Conservation (phyloP, 1,140 invertebrate species). For the Aricia agestis region DNA sequence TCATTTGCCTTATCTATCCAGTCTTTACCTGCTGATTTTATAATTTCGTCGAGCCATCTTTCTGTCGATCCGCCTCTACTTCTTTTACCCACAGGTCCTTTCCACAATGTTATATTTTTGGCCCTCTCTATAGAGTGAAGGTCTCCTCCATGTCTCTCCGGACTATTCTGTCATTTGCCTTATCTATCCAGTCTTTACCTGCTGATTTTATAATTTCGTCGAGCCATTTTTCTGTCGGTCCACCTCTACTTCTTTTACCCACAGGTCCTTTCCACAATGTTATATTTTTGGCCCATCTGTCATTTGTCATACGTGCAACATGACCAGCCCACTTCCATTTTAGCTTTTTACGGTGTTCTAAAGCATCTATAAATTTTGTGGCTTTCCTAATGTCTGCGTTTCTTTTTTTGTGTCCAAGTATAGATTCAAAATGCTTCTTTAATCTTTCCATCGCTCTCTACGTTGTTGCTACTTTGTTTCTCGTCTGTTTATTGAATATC, state of each 20-base stretch:
- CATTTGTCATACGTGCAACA: not conserved
- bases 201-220: conserved; percentile 18
- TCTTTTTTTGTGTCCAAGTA: not conserved
- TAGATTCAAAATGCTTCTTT: not conserved
- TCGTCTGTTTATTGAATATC: not conserved
- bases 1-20: too few relatives aligned
- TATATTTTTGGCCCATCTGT: not conserved
- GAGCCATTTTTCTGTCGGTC: not conserved
- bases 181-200: too few relatives aligned
- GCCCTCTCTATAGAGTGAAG: too few relatives aligned
- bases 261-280: not conserved
- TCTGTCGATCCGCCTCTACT: too few relatives aligned
- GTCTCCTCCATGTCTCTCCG: too few relatives aligned
- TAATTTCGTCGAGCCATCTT: too few relatives aligned
- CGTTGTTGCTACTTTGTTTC: not conserved
- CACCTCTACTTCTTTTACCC: not conserved
- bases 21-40: too few relatives aligned
- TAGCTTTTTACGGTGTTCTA: not conserved
- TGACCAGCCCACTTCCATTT: conserved; percentile 13
- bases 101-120: too few relatives aligned
- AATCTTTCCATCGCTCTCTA: not conserved
- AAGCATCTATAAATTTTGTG: not conserved
- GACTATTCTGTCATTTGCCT: too few relatives aligned
- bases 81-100: too few relatives aligned
- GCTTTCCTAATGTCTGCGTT: not conserved